Evolutionary conservation across 2,888 invertebrate species (phyloP).

Genomic region (Diadegma fenestrale): DNA sequence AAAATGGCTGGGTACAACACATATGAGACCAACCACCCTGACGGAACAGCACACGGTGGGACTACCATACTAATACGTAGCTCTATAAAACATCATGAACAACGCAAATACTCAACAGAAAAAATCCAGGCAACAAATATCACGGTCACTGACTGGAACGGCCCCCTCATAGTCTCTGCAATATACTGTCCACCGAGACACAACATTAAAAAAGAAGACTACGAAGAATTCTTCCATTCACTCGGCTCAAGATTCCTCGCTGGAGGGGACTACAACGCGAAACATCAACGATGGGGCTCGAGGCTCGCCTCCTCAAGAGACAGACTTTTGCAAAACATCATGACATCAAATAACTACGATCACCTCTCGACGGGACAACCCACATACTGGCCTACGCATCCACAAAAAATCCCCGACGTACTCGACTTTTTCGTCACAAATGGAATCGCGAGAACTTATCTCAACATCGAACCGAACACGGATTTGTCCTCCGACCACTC

Average conservation of each 20-base stretch:
- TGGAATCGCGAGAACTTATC: constrained; percentile 16
- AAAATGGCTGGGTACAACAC: constrained; percentile 63
- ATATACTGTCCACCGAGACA: constrained; percentile 63
- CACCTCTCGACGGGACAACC: constrained; percentile 66
- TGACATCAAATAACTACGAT: constrained; percentile 22
- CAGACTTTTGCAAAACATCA: constrained; percentile 42
- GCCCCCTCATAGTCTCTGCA: constrained; percentile 50
- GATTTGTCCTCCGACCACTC: constrained; percentile 49
- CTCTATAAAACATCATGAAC: constrained; percentile 67
- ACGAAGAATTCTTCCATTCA: constrained; percentile 56
- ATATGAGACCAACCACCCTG: constrained; percentile 66
- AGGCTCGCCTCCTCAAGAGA: constrained; percentile 59
- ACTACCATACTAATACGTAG: constrained; percentile 66
- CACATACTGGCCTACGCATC: constrained; percentile 69
- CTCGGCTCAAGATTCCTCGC: constrained; percentile 63
- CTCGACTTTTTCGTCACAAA: constrained; percentile 43
- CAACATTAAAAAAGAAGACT: constrained; percentile 42
- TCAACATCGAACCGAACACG: constrained; percentile 5
- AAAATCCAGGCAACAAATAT: constrained; percentile 68
- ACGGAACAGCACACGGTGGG: constrained; percentile 66
- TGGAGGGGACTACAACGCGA: constrained; percentile 64
- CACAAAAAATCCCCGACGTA: constrained; percentile 36
- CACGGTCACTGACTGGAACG: constrained; percentile 53
- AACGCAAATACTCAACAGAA: constrained; percentile 32
- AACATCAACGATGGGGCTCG: constrained; percentile 70